Evolutionary conservation across 2,113 vertebrate species (phyloP).

Genomic region (Sitta europaea): DNA sequence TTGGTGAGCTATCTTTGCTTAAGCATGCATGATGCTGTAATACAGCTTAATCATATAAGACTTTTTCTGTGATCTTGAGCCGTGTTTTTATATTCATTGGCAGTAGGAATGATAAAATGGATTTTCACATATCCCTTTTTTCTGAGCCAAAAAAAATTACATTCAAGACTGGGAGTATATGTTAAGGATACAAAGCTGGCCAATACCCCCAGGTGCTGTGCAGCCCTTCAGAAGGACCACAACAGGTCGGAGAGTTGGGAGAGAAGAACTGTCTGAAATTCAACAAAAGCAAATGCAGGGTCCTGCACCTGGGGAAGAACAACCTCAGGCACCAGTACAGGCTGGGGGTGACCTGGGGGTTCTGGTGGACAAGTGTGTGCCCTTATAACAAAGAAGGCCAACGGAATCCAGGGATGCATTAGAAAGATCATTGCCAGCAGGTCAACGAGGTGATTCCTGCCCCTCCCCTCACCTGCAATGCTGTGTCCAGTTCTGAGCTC

Average conservation of each 20-base stretch:
- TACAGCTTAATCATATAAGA: not conserved
- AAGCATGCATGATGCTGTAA: not conserved
- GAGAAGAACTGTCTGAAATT: not conserved
- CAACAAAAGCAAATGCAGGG: not conserved
- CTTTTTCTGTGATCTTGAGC: not conserved
- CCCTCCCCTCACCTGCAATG: not conserved
- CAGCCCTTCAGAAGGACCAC: not conserved
- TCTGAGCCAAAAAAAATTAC: not conserved
- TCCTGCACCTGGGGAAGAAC: not conserved
- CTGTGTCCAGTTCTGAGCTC: not conserved
- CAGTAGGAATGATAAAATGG: not conserved
- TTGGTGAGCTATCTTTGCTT: not conserved
- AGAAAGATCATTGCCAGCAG: not conserved
- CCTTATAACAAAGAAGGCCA: accelerated
- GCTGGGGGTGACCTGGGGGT: accelerated
- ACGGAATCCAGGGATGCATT: not conserved
- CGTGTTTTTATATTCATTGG: not conserved
- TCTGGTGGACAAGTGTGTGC: accelerated
- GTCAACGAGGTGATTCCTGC: not conserved
- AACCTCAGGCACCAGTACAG: not conserved
- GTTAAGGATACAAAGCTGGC: not conserved
- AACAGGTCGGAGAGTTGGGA: not conserved
- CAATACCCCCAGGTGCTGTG: not conserved
- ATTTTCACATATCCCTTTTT: not conserved
- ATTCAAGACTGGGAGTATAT: not conserved